phyloP scores from a whole-genome alignment of 1,140 invertebrate species.

The Plectrocnemia conspersa region DNA sequence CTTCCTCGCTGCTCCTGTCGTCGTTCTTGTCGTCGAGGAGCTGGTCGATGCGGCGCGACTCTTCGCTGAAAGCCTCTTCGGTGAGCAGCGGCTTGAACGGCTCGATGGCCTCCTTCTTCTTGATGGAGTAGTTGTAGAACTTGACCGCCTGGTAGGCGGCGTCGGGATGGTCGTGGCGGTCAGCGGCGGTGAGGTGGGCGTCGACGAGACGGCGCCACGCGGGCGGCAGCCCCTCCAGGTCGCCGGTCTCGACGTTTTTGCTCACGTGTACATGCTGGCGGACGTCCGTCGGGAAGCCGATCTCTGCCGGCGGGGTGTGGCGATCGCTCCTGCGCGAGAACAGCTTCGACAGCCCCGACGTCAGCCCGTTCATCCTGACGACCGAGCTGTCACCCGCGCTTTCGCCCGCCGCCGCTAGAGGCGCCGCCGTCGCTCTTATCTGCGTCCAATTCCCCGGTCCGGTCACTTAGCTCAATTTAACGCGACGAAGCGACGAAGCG shows the following conservation, averaged over 20 bases:
- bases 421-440: slow-evolving; percentile 4
- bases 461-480: too few relatives aligned
- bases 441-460: too few relatives aligned
- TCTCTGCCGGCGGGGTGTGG: slow-evolving; percentile 53
- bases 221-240: slow-evolving; percentile 71
- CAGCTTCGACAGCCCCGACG: slow-evolving; percentile 48
- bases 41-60: slow-evolving; percentile 72
- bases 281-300: slow-evolving; percentile 71
- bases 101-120: slow-evolving; percentile 62
- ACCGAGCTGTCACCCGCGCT: slow-evolving; percentile 1
- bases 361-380: slow-evolving; percentile 45
- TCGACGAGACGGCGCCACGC: slow-evolving; percentile 77
- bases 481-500: too few relatives aligned
- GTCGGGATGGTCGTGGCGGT: slow-evolving; percentile 87
- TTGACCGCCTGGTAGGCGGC: slow-evolving; percentile 82
- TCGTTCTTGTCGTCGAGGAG: slow-evolving; percentile 64
- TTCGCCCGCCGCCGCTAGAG: not conserved
- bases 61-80: slow-evolving; percentile 68
- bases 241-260: slow-evolving; percentile 70
- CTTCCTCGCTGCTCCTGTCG: slow-evolving; percentile 47
- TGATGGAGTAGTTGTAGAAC: slow-evolving; percentile 84
- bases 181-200: slow-evolving; percentile 79
- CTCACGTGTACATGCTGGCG: slow-evolving; percentile 77
- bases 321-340: slow-evolving; percentile 46
- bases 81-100: slow-evolving; percentile 76